Evolutionary conservation across 2,113 vertebrate species (phyloP).

Genomic region (Xenopus borealis): DNA sequence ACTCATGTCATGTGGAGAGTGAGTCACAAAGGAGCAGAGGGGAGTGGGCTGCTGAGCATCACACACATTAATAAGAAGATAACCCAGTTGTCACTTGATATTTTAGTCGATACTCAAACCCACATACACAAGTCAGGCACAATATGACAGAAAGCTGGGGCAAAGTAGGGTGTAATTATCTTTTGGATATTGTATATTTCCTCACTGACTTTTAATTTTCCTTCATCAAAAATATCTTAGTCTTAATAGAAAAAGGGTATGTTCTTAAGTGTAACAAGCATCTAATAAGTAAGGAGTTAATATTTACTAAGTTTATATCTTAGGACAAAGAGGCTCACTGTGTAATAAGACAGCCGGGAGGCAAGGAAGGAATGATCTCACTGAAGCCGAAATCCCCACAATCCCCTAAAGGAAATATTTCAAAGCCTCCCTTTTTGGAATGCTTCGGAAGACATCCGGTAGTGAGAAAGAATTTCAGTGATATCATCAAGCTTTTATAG

Average conservation of each 20-base stretch:
- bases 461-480: background rate
- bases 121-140: too few species aligned
- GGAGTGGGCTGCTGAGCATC: background rate
- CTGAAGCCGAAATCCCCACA: background rate
- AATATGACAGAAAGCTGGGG: too few species aligned
- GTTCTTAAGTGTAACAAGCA: too few species aligned
- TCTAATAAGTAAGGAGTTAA: background rate
- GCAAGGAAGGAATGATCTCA: slow-evolving; percentile 24
- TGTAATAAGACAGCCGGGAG: slow-evolving; percentile 10
- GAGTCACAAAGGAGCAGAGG: slow-evolving; percentile 1
- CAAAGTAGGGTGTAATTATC: too few species aligned
- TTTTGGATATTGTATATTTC: too few species aligned
- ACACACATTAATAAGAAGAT: too few species aligned
- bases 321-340: background rate
- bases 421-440: slow-evolving; percentile 10
- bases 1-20: slow-evolving; percentile 11
- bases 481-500: too few species aligned
- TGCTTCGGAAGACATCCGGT: slow-evolving; percentile 17
- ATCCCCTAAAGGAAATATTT: background rate
- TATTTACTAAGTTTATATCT: background rate
- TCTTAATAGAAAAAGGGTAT: too few species aligned
- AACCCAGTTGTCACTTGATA: too few species aligned
- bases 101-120: too few species aligned
- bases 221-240: too few species aligned
- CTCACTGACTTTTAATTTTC: too few species aligned